Evolutionary conservation across 2,888 invertebrate genomes (phyloP).

Genomic region (Hydriomena furcata): DNA sequence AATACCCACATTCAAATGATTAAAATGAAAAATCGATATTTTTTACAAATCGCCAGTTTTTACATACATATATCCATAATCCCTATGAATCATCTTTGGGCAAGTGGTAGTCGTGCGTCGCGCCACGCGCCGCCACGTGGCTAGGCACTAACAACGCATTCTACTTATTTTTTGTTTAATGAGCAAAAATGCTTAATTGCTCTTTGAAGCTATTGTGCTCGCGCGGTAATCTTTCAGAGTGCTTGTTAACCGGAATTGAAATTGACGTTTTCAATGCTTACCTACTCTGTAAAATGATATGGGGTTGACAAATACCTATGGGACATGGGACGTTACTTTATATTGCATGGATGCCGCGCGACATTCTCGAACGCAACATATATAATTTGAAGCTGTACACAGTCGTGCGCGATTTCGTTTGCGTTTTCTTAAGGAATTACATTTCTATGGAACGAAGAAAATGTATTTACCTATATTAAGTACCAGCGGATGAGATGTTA

Average conservation of each 20-base stretch:
- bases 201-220: slow-evolving; percentile 48
- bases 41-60: background rate
- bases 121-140: slow-evolving; percentile 39
- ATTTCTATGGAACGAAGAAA: no score
- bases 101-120: slow-evolving; percentile 45
- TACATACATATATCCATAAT: slow-evolving; percentile 24
- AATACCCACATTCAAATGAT: no score
- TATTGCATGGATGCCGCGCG: no score
- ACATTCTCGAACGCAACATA: no score
- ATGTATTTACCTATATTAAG: no score
- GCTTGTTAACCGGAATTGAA: slow-evolving; percentile 54
- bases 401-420: no score
- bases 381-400: no score
- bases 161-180: slow-evolving; percentile 56
- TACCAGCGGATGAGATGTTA: no score
- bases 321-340: background rate
- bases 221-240: slow-evolving; percentile 56
- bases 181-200: slow-evolving; percentile 72
- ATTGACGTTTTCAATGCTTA: slow-evolving; percentile 41
- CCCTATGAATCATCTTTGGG: slow-evolving; percentile 28
- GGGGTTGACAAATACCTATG: no score
- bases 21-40: background rate
- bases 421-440: no score
- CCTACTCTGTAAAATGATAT: background rate
- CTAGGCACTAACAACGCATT: slow-evolving; percentile 32